phyloP scores from a whole-genome alignment of 2,113 vertebrate species.

The Eudyptes chrysolophus region DNA sequence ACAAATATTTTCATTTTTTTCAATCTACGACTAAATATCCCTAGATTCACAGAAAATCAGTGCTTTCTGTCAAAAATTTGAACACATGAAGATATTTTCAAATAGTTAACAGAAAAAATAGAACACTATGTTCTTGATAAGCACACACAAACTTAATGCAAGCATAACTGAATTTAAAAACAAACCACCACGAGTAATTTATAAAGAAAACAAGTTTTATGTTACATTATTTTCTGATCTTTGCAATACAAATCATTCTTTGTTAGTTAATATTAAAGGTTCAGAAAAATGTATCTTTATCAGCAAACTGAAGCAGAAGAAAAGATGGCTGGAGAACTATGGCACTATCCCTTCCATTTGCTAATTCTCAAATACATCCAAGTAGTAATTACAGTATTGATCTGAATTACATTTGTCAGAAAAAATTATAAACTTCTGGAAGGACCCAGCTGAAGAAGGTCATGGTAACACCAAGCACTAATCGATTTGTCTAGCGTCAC shows the following conservation, averaged over 20 bases:
- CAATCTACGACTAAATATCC: background rate
- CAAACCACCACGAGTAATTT: background rate
- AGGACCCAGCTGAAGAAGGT: background rate
- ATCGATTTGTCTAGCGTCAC: background rate
- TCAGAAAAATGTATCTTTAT: background rate
- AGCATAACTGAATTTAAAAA: background rate
- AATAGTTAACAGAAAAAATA: background rate
- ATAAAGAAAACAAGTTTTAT: background rate
- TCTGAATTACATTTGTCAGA: slow-evolving; percentile 2
- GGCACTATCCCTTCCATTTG: background rate
- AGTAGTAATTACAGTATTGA: background rate
- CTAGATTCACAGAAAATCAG: background rate
- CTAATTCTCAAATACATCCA: background rate
- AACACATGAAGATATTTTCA: background rate
- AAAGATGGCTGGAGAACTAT: background rate
- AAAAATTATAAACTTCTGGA: background rate
- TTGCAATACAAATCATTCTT: background rate
- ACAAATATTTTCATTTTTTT: background rate
- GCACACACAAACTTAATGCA: background rate
- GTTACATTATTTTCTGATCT: background rate
- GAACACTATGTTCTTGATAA: background rate
- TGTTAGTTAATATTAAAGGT: background rate
- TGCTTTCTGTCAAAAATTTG: background rate
- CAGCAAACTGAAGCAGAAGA: background rate
- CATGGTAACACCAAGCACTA: background rate